phyloP scores from a whole-genome alignment of 64 coral and sea anemone genomes.

The Pocillopora verrucosa region DNA sequence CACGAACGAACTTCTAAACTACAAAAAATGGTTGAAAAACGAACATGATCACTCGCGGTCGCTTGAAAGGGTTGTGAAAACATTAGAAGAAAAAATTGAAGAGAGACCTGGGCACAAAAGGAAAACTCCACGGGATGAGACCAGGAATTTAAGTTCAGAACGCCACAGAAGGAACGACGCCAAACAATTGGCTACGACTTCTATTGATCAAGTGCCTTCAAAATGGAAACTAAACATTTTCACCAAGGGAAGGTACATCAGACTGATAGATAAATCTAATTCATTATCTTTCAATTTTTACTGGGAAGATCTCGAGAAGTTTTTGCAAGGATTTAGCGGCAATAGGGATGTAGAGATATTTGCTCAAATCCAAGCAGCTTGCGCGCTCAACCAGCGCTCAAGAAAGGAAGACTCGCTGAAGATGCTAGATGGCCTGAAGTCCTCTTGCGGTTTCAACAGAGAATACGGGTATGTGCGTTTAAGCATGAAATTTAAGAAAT shows the following conservation, averaged over 20 bases:
- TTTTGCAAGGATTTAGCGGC: conserved; percentile 23
- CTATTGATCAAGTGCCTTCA: background rate
- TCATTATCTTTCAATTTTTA: conserved; percentile 27
- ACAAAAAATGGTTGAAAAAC: conserved; percentile 24
- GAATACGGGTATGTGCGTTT: no score
- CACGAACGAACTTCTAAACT: conserved; percentile 2
- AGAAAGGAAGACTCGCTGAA: background rate
- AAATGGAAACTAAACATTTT: conserved; percentile 5
- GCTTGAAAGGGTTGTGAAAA: conserved; percentile 25
- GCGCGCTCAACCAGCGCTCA: background rate
- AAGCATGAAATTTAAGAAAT: no score
- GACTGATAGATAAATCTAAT: conserved; percentile 29
- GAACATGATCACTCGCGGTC: background rate
- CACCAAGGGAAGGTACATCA: conserved; percentile 25
- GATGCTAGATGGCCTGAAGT: background rate
- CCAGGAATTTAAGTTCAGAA: background rate
- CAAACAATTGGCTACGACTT: background rate
- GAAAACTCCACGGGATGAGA: background rate
- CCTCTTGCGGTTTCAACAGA: no score
- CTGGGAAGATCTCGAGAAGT: conserved; percentile 18
- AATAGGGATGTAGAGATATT: background rate
- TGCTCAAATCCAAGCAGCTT: background rate
- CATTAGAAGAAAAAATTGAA: conserved; percentile 24
- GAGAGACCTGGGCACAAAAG: background rate
- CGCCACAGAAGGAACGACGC: no score